Conservation (phyloP, 1,140 invertebrate genomes). For the Thaumetopoea pityocampa region DNA sequence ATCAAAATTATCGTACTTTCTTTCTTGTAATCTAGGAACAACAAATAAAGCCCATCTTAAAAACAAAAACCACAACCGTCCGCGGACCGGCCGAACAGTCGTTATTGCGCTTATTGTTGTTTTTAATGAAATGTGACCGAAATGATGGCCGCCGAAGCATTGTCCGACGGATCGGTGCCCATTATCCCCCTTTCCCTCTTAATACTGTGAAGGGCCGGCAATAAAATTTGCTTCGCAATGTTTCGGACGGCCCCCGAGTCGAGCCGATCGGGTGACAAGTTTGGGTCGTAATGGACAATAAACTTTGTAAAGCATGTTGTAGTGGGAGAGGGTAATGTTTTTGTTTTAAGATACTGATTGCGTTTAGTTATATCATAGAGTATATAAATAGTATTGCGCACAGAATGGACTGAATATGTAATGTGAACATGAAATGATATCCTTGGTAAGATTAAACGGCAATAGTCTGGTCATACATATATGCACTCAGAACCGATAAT, state of each 20-base stretch:
- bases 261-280: slow-evolving; percentile 37
- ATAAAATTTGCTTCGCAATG: slow-evolving; percentile 37
- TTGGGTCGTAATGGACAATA: slow-evolving; percentile 5
- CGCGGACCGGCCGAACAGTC: slow-evolving; percentile 19
- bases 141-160: slow-evolving; percentile 38
- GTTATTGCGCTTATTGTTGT: slow-evolving; percentile 47
- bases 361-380: slow-evolving; percentile 2
- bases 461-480: no score
- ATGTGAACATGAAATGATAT: no score
- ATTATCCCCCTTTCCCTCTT: slow-evolving; percentile 39
- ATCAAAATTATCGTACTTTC: no score
- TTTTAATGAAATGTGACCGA: slow-evolving; percentile 52
- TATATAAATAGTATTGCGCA: no score
- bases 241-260: slow-evolving; percentile 12
- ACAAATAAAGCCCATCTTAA: neutral
- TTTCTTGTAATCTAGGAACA: no score
- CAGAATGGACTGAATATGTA: no score
- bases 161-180: slow-evolving; percentile 35
- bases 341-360: slow-evolving; percentile 2
- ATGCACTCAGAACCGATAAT: no score
- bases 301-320: slow-evolving; percentile 17
- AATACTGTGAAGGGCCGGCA: slow-evolving; percentile 39
- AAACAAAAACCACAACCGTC: slow-evolving; percentile 22
- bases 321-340: no score
- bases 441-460: no score